Evolutionary conservation across 2,113 vertebrate genomes (phyloP).

Genomic region (Passer domesticus): DNA sequence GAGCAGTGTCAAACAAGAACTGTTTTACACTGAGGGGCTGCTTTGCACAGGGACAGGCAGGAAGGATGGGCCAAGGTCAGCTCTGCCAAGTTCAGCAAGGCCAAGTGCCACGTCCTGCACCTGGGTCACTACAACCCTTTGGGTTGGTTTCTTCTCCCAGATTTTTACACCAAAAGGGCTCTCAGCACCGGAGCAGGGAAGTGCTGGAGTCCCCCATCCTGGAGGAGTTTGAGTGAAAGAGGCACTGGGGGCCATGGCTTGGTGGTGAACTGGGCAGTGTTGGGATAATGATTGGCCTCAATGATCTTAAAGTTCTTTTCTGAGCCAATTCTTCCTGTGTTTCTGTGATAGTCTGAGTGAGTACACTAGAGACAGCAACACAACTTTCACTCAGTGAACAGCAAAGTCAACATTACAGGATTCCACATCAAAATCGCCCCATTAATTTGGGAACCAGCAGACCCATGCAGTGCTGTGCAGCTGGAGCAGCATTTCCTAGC

Average conservation of each 20-base stretch:
- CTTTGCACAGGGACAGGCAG: neutral
- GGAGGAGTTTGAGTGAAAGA: neutral
- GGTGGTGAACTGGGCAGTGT: neutral
- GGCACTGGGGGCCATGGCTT: neutral
- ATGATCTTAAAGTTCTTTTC: neutral
- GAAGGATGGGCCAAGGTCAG: neutral
- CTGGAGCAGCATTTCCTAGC: neutral
- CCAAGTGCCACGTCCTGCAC: neutral
- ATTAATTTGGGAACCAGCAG: neutral
- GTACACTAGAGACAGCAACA: neutral
- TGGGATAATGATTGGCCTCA: no score
- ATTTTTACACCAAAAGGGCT: no score
- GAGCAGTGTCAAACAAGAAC: neutral
- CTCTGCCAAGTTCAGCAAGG: fast-evolving
- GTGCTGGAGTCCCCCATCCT: neutral
- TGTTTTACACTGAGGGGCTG: neutral
- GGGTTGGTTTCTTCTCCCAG: neutral
- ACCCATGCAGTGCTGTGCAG: neutral
- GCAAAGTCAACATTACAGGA: neutral
- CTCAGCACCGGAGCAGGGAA: neutral
- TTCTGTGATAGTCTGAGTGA: neutral
- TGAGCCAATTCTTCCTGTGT: neutral
- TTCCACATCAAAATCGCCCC: neutral
- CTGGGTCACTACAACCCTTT: fast-evolving
- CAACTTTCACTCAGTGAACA: neutral